Evolutionary conservation across 2,797 vertebrate genomes (phyloP), one percentile per base, ranked within the genome.

Genomic region (Perodicticus potto): DNA sequence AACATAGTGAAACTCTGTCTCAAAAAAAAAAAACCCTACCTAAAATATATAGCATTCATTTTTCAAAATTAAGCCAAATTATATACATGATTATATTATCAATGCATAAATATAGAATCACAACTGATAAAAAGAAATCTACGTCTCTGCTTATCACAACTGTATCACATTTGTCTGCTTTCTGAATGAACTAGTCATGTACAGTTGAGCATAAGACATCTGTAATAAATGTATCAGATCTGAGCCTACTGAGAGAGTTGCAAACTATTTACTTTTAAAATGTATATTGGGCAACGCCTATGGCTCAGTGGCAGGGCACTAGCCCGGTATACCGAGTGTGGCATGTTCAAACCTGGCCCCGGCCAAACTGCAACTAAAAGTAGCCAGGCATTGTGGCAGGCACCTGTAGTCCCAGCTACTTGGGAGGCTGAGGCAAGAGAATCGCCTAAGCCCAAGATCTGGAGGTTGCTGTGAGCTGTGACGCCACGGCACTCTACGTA

Each of bases 51-150:
- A 81, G 9, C 57, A 69, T 45, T 78, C 9, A 70, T 74, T 91
- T 96, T 95, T 73, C 16, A 83, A 88, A 91, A 85, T 90, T 84
- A 96, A 86, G 37, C 25, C 65, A 95, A 94, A 61, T 82, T 86
- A 49, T 70, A 89, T 92, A 16, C 49, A 91, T 95, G 88, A 89
- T 57, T 89, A n/a, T 80, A 78, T 94, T 90, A 25, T 78, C 4
- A 90, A 19, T 6, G 34, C 37, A 80, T 17, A 32, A 80, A 76
- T 49, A 55, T 37, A 10, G 32, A 94, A 88, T 90, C 19, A 82
- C 7, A 86, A 59, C 6, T 67, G 43, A 72, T 85, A 49, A 81
- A 96, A 95, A 78, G 23, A 85, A 87, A 70, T 65, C 23, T 32
- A 23, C 77, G 1, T 37, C 29, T 87, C 9, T 90, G 72, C 22